phyloP scores from a whole-genome alignment of 2,888 invertebrate species.

The Linyphia triangularis region DNA sequence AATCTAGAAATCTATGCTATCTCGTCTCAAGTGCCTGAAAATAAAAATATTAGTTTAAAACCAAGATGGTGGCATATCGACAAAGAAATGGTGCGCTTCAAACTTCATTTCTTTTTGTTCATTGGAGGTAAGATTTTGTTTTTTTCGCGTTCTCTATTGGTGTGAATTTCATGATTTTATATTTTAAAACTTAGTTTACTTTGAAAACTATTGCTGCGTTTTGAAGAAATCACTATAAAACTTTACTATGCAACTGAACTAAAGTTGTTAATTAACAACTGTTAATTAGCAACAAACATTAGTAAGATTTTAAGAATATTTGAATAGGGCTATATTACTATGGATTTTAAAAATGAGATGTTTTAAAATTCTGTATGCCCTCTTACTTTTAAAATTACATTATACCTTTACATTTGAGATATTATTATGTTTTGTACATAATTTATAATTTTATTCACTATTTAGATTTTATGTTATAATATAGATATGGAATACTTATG shows the following conservation, averaged over 20 bases:
- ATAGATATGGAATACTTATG: no score
- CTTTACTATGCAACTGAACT: no score
- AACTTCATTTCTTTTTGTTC: constrained; percentile 11
- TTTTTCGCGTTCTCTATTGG: neutral
- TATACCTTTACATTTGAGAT: no score
- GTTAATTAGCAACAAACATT: no score
- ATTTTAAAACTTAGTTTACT: neutral
- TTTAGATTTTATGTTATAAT: no score
- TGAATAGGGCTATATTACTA: neutral
- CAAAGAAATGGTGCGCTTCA: constrained; percentile 6
- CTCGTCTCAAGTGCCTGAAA: neutral
- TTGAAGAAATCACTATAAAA: neutral
- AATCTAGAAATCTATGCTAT: neutral
- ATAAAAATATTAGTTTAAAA: neutral
- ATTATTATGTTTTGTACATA: no score
- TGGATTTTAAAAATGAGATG: no score
- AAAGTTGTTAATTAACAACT: no score
- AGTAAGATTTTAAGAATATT: neutral
- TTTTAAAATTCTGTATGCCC: neutral
- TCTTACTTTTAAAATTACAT: no score
- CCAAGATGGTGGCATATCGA: neutral
- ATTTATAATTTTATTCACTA: no score
- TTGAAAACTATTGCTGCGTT: neutral
- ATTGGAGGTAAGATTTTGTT: neutral
- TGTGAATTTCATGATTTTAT: neutral